Percentiles rank a stretch among this genome's conserved stretches.
These are phyloP conservation scores for Dicerorhinus sumatrensis DNA, from an alignment of 2,113 vertebrate genomes.

Conservation along the genomic window DNA sequence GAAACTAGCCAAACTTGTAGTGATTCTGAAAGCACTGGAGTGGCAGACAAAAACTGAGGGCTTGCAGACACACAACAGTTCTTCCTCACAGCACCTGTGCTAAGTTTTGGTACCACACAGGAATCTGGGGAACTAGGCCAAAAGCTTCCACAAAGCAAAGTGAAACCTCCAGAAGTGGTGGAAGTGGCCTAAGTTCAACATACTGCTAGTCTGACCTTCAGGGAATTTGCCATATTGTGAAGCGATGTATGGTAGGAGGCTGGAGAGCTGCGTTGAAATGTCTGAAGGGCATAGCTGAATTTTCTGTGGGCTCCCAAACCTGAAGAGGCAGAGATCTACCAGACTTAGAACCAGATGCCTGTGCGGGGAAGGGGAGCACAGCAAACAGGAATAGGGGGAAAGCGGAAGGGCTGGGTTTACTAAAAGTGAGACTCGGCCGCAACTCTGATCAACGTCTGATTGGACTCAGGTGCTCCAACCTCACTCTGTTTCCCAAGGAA, in stretches of 20 bases:
- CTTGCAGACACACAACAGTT: not conserved
- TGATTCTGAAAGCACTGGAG: not conserved
- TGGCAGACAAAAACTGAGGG: not conserved
- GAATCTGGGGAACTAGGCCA: not conserved
- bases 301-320: not conserved
- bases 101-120: not conserved
- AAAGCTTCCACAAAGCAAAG: not conserved
- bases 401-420: not conserved
- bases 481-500: not conserved
- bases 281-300: not conserved
- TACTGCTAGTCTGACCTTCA: not conserved
- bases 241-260: not conserved
- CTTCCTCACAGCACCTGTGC: not conserved
- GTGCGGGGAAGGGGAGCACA: not conserved
- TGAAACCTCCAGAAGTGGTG: not conserved
- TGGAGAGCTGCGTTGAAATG: not conserved
- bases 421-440: not conserved
- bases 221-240: not conserved
- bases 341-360: not conserved
- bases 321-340: not conserved
- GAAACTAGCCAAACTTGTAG: not conserved
- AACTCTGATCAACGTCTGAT: not conserved
- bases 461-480: not conserved
- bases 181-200: not conserved
- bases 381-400: accelerated